Percentiles rank a stretch among this genome's conserved stretches.
phyloP scores from a whole-genome alignment of 2,113 vertebrate genomes.

The Chamaetylas fuelleborni region DNA sequence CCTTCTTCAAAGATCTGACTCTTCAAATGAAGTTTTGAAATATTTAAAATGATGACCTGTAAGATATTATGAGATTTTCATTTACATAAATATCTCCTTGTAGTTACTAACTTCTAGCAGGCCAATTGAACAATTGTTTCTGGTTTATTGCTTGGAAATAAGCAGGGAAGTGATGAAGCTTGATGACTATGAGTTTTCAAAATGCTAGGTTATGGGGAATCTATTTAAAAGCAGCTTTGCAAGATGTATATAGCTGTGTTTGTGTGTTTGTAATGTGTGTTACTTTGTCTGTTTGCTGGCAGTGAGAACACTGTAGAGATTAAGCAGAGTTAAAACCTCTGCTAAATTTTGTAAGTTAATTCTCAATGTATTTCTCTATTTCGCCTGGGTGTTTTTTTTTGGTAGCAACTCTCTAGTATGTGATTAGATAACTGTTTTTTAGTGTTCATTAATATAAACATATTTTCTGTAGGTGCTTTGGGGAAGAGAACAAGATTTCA shows the following conservation, averaged over 20 bases:
- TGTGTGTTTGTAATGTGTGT: neutral
- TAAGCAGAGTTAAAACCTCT: neutral
- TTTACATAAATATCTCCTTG: neutral
- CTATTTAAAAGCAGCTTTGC: neutral
- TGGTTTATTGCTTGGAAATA: neutral
- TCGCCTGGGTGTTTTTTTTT: neutral
- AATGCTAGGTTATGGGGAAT: neutral
- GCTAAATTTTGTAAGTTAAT: neutral
- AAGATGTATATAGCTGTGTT: neutral
- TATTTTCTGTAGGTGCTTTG: conserved; percentile 82
- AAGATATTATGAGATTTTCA: neutral
- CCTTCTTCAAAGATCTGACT: neutral
- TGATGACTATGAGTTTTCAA: neutral
- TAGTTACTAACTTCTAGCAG: neutral
- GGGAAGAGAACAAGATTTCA: conserved; percentile 95
- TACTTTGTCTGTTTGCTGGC: neutral
- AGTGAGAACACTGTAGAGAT: neutral
- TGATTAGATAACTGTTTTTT: neutral
- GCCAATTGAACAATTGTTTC: neutral
- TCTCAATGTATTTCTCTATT: neutral
- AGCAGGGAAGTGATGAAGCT: neutral
- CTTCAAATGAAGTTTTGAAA: neutral
- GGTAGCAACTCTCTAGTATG: neutral
- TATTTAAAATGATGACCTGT: neutral
- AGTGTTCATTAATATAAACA: neutral